Evolutionary conservation across 2,888 invertebrate species (phyloP).

Genomic region (Furcula furcula): DNA sequence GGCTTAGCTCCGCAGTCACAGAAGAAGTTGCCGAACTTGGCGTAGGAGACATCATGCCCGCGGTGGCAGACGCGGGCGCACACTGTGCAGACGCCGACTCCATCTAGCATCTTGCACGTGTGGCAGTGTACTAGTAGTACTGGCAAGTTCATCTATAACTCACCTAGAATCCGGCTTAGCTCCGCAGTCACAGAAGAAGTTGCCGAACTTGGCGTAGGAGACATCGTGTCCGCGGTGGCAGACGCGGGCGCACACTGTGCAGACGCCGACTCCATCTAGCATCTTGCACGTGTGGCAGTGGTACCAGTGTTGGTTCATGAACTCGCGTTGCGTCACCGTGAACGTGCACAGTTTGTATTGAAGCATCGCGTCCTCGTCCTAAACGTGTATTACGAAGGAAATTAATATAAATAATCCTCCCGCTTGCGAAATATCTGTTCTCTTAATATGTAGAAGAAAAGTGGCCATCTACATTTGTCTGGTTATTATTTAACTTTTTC

Average conservation of each 20-base stretch:
- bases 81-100: too few relatives aligned
- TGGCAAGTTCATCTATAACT: too few relatives aligned
- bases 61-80: too few relatives aligned
- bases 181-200: slow-evolving; percentile 99
- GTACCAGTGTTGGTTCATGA: slow-evolving; percentile 99
- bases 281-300: slow-evolving; percentile 99
- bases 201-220: slow-evolving; percentile 97
- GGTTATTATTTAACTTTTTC: neutral
- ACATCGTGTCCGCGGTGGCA: slow-evolving; percentile 98
- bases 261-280: slow-evolving; percentile 99
- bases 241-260: slow-evolving; percentile 97
- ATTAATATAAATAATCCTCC: too few relatives aligned
- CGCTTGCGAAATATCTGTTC: too few relatives aligned
- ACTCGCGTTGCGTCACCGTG: slow-evolving; percentile 97
- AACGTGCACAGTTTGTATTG: slow-evolving; percentile 97
- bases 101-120: too few relatives aligned
- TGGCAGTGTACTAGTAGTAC: too few relatives aligned
- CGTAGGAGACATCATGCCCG: too few relatives aligned
- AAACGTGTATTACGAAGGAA: neutral
- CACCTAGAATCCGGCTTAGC: slow-evolving; percentile 92
- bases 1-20: slow-evolving; percentile 99
- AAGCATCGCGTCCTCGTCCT: slow-evolving; percentile 92
- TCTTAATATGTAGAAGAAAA: too few relatives aligned
- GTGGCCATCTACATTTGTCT: too few relatives aligned
- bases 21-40: too few relatives aligned